Percentiles rank a stretch among this genome's conserved stretches.
phyloP scores from a whole-genome alignment of 2,797 vertebrate species.

The Arnoldichthys spilopterus region DNA sequence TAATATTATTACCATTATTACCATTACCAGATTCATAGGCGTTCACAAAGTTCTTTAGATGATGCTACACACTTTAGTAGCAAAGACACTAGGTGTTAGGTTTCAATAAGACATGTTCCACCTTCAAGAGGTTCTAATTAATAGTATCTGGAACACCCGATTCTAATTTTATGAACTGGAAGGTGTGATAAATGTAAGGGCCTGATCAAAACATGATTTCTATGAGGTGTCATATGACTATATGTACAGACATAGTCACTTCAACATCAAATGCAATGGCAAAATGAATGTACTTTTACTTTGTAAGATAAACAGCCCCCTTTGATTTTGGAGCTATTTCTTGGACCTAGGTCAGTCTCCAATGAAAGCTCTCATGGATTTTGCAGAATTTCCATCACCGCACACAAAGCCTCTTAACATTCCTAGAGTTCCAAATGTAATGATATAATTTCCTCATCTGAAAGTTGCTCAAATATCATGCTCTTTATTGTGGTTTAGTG shows the following conservation, averaged over 20 bases:
- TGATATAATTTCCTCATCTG: slow-evolving; percentile 54
- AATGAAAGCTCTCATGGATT: neutral
- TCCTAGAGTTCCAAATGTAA: slow-evolving; percentile 33
- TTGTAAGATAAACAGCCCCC: neutral
- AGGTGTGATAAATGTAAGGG: too few species aligned
- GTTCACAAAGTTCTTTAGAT: too few species aligned
- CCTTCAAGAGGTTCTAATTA: too few species aligned
- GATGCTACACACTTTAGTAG: too few species aligned
- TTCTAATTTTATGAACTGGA: too few species aligned
- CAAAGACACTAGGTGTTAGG: too few species aligned
- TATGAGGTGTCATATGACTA: too few species aligned
- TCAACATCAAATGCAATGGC: neutral
- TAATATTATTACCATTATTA: too few species aligned
- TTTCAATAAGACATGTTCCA: too few species aligned
- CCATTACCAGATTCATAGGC: too few species aligned
- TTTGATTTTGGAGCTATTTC: neutral
- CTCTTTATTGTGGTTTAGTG: slow-evolving; percentile 31
- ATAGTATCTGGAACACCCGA: too few species aligned
- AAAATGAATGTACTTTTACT: neutral
- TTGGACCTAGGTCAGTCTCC: neutral
- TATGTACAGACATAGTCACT: neutral
- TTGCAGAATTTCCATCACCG: slow-evolving; percentile 46
- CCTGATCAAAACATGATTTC: too few species aligned
- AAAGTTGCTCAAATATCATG: slow-evolving; percentile 56
- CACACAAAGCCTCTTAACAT: neutral